A percentile compares a stretch with the other conserved stretches of the same genome.
Evolutionary conservation across 2,113 vertebrate genomes (phyloP).

Genomic region (Microcebus murinus): DNA sequence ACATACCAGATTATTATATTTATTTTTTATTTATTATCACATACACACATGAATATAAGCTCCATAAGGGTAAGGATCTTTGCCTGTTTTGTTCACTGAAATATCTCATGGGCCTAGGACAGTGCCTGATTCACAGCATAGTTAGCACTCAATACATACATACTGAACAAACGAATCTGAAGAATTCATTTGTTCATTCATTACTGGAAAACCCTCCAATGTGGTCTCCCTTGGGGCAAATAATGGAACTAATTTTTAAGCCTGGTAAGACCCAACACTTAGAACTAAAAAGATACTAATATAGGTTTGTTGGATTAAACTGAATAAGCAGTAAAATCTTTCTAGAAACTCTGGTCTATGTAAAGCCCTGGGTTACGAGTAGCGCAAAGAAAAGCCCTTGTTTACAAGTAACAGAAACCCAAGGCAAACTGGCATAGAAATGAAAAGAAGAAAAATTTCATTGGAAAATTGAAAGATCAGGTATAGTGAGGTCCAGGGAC

Average conservation of each 20-base stretch:
- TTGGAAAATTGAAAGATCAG: not conserved
- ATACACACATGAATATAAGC: not conserved
- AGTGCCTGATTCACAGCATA: not conserved
- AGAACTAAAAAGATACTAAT: not conserved
- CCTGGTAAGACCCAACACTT: not conserved
- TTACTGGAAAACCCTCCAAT: not conserved
- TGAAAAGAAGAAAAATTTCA: not conserved
- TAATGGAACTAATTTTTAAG: conserved; percentile 39
- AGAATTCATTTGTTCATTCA: not conserved
- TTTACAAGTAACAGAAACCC: conserved; percentile 38
- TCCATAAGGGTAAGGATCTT: not conserved
- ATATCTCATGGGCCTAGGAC: not conserved
- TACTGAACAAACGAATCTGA: not conserved
- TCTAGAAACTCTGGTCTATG: not conserved
- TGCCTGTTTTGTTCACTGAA: not conserved
- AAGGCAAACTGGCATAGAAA: not conserved
- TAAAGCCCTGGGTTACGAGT: not conserved
- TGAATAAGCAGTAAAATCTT: conserved; percentile 9
- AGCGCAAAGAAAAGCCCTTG: not conserved
- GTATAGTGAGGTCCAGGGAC: not conserved
- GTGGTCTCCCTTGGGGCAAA: not conserved
- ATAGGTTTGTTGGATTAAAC: not conserved
- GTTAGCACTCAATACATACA: not conserved
- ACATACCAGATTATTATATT: not conserved
- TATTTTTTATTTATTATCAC: not conserved